These are phyloP conservation scores for Symphodus melops DNA, from an alignment of 2,113 vertebrate species.

Conservation along the genomic window DNA sequence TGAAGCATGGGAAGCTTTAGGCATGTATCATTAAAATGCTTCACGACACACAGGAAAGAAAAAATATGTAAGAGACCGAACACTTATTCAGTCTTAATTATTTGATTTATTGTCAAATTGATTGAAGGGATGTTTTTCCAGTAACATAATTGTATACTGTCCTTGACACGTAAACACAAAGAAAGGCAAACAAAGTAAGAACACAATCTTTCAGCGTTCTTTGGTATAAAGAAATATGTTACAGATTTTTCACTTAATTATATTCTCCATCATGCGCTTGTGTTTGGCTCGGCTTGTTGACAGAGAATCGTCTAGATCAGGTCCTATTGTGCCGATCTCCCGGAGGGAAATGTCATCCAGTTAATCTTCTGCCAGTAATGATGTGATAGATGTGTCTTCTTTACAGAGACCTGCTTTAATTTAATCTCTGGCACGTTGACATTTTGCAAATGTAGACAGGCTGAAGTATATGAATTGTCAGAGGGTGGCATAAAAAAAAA, in stretches of 20 bases:
- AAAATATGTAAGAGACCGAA: neutral
- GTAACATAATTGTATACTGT: conserved; percentile 53
- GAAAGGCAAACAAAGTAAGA: conserved; percentile 51
- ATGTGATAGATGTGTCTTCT: conserved; percentile 68
- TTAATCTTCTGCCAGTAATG: conserved; percentile 72
- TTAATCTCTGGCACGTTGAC: conserved; percentile 71
- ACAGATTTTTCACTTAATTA: conserved; percentile 69
- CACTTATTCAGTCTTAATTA: no score
- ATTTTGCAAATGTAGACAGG: conserved; percentile 71
- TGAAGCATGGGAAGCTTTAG: conserved; percentile 10
- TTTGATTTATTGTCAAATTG: conserved; percentile 60
- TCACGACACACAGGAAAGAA: neutral
- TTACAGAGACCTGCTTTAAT: conserved; percentile 68
- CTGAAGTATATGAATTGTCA: conserved; percentile 59
- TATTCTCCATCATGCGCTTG: conserved; percentile 58
- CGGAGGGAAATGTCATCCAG: conserved; percentile 63
- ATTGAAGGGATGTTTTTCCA: conserved; percentile 58
- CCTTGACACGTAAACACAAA: conserved; percentile 54
- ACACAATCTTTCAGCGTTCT: conserved; percentile 29
- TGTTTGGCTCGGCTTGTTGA: conserved; percentile 49
- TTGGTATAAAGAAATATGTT: neutral
- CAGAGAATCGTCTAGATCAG: conserved; percentile 43
- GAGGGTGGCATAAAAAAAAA: conserved; percentile 29
- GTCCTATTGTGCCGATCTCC: conserved; percentile 58
- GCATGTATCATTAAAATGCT: conserved; percentile 35